Evolutionary conservation across 53 echinoderm and acorn worm species (phyloP).

Genomic region (Stichopus horrens): DNA sequence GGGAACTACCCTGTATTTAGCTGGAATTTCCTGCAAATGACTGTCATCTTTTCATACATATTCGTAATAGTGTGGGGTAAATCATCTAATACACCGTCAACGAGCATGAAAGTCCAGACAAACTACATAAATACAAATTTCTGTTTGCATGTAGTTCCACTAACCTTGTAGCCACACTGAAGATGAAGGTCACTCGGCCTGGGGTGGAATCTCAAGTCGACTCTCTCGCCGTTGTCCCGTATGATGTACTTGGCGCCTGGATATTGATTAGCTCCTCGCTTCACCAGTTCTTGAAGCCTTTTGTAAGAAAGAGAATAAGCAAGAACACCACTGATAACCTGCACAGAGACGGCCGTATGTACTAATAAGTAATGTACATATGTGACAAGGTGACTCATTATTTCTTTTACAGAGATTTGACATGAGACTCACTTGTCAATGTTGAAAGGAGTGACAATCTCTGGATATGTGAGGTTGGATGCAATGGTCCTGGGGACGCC

Average conservation of each 20-base stretch:
- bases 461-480: conserved; percentile 91
- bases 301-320: neutral
- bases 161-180: conserved; percentile 98
- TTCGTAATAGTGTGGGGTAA: too few relatives aligned
- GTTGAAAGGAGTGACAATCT: conserved; percentile 98
- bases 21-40: too few relatives aligned
- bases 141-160: neutral
- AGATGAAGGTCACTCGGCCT: conserved; percentile 91
- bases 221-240: conserved; percentile 95
- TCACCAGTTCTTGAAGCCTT: conserved; percentile 91
- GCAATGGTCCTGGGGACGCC: conserved; percentile 97
- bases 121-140: neutral
- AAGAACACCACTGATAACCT: neutral
- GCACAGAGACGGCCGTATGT: neutral
- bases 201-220: conserved; percentile 91
- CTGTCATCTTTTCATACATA: too few relatives aligned
- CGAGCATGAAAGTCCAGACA: too few relatives aligned
- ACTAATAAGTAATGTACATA: neutral
- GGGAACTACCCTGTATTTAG: too few relatives aligned
- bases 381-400: neutral
- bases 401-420: neutral
- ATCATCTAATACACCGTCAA: too few relatives aligned
- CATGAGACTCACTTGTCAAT: conserved; percentile 85
- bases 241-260: conserved; percentile 99
- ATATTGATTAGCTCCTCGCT: conserved; percentile 92